Base-by-base conservation (phyloP, 92 coral and sea anemone species). In the Parazoanthus swiftii region DNA sequence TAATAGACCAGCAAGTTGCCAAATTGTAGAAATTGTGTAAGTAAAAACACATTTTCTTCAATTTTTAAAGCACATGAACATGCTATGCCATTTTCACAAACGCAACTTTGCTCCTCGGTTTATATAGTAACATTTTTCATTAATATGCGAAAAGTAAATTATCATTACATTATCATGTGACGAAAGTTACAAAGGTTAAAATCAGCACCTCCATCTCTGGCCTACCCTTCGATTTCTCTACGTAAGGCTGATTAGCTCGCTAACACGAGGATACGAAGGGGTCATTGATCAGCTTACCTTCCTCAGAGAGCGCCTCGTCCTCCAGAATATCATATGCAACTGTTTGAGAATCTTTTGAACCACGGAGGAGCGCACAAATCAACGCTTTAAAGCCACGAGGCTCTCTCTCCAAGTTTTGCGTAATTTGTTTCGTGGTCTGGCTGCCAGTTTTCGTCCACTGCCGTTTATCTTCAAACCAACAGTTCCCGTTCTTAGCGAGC, bases 361-460 rank as follows among this genome's bases (percentile, higher is more conserved):
- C 79, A 51, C 20, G 50, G 15, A 84, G 77, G 23, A 84, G 65
- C 4, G 78, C 66, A 71, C 44, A 84, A 84, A 84, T 26, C 48
- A 84, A 71, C 2, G 87, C 77, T 33, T 84, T 68, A 50, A 84
- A 84, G 67, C 87, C 79, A 9, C 67, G 87, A 20, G 87, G 79
- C 44, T 84, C 87, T 84, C 75, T 84, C 79, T 84, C 87, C 67
- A 84, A 48, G 67, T 48, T 71, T 33, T 44, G 87, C 26, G 70
- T 6, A 84, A 84, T 38, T 35, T 84, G 79, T 26, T 72, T 50
- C 46, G 25, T 84, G n/a, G 13, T 48, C 42, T 71, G 75, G 68
- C 44, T 35, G 77, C 79, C 46, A 43, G 3, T 26, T 50, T 51
- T 51, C 37, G 37, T 71, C 87, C 87, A 84, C 5, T 44, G 87